Evolutionary conservation across 2,888 invertebrate species (phyloP), one percentile per base, ranked within the genome.

Genomic region (Platynereis dumerilii): DNA sequence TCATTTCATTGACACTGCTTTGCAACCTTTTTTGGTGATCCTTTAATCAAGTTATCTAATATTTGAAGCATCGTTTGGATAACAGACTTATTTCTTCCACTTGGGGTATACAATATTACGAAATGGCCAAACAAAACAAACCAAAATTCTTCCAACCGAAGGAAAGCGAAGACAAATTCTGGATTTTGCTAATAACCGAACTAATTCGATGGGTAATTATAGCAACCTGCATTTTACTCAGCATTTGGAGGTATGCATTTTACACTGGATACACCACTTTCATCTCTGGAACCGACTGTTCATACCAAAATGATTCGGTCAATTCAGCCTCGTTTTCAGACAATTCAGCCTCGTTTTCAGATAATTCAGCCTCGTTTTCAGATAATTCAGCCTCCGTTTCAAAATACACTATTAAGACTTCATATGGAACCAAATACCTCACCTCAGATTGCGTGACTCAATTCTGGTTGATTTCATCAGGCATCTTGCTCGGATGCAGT

Each of bases 391-490:
- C n/a, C n/a, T n/a, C n/a, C n/a, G n/a, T n/a, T n/a, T n/a, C n/a
- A n/a, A n/a, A n/a, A n/a, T n/a, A n/a, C n/a, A n/a, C 34, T 7
- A 34, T 34, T 34, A 34, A 7, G 34, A 34, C 34, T 5, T 34
- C 34, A 34, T 12, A 7, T 48, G 60, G 60, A 52, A 1, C 7
- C 17, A 17, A 52, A 29, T 27, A 2, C 26, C 3, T 48, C 20
- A 5, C n/a, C 17, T 48, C 48, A 5, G 48, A 48, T n/a, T 48
- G 48, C n/a, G 7, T 48, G 7, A 55, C 20, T 1, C 64, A 67
- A 60, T 69, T 57, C 58, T 69, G 69, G 69, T 53, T 57, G 15
- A 48, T 65, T 2, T 28, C 65, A 17, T 52, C 65, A 0, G 58
- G 24, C 15, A 65, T 68, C 27, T 29, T 70, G 17, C 0, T 70